A percentile compares a stretch with the other conserved stretches of the same genome.
phyloP scores from a whole-genome alignment of 2,113 vertebrate species.

The Edolisoma coerulescens region DNA sequence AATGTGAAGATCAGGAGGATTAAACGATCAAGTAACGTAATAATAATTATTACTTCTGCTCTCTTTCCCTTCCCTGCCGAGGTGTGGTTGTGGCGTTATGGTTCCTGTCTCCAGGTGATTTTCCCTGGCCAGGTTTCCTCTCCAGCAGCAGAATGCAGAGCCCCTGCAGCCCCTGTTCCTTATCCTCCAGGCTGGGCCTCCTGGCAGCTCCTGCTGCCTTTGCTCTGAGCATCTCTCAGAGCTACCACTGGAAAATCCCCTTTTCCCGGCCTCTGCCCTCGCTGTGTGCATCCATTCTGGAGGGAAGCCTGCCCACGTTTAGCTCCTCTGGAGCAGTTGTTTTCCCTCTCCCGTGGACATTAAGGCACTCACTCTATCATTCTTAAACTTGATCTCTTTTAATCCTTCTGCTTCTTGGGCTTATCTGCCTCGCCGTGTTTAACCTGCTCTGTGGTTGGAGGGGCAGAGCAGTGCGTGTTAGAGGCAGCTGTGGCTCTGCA shows the following conservation, averaged over 20 bases:
- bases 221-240: neutral
- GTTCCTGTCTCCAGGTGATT: neutral
- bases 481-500: neutral
- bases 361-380: neutral
- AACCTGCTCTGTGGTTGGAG: neutral
- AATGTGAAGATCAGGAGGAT: neutral
- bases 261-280: neutral
- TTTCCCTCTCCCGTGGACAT: neutral
- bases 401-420: neutral
- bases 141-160: neutral
- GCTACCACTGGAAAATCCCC: neutral
- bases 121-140: neutral
- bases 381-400: neutral
- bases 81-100: neutral
- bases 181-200: neutral
- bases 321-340: neutral
- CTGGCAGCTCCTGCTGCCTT: neutral
- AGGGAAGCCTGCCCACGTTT: accelerated
- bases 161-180: neutral
- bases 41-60: neutral
- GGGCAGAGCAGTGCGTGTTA: neutral
- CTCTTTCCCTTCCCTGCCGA: neutral
- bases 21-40: neutral
- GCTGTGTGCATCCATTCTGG: neutral
- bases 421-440: neutral